Conservation (phyloP, 1,140 invertebrate species). For the Euglossa dilemma region DNA sequence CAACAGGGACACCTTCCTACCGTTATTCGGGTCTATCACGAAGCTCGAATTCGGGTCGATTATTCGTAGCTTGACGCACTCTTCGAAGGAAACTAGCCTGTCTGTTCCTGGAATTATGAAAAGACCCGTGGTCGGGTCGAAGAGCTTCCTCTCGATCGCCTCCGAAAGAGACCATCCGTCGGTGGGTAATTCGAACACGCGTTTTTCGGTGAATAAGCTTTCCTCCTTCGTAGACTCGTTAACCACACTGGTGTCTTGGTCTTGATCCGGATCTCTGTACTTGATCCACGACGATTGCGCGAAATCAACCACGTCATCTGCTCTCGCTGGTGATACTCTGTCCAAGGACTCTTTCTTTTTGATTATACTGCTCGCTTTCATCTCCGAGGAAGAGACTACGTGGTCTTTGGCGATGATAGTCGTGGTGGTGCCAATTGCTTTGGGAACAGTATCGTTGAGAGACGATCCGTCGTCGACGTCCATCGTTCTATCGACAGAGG, state of each 20-base stretch:
- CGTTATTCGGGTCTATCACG: conserved; percentile 89
- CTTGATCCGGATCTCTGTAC: not conserved
- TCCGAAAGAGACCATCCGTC: conserved; percentile 91
- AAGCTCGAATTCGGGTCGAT: conserved; percentile 91
- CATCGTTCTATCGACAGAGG: conserved; percentile 61
- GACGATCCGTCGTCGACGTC: conserved; percentile 62
- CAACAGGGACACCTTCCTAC: conserved; percentile 87
- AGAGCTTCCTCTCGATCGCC: conserved; percentile 89
- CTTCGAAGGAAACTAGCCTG: conserved; percentile 92
- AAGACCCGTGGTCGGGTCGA: conserved; percentile 91
- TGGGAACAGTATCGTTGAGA: conserved; percentile 72
- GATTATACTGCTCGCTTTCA: not conserved
- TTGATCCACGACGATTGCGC: not conserved
- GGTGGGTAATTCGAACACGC: conserved; percentile 88
- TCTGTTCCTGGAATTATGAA: conserved; percentile 95
- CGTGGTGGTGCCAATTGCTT: conserved; percentile 75
- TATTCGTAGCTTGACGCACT: conserved; percentile 92
- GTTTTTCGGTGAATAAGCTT: conserved; percentile 77
- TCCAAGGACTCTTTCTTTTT: not conserved
- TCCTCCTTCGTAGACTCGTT: not conserved
- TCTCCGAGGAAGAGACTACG: conserved; percentile 28
- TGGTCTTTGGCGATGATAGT: conserved; percentile 73
- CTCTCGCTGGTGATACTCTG: not conserved
- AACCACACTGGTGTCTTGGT: conserved; percentile 10
- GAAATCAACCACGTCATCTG: not conserved